phyloP scores from a whole-genome alignment of 2,113 vertebrate species.

The Podilymbus podiceps region DNA sequence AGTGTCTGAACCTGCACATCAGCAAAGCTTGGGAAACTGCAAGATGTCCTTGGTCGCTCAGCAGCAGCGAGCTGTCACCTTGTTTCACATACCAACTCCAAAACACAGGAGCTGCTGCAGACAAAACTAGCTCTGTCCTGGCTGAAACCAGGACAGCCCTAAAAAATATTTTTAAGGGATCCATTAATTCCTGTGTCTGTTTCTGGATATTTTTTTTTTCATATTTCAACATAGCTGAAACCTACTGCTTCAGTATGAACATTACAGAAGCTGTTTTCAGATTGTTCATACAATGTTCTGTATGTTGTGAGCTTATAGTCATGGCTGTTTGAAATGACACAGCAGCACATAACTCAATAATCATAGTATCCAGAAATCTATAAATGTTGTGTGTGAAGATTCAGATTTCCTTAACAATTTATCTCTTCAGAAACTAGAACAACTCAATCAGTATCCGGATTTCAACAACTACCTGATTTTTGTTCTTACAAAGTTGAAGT shows the following conservation, averaged over 20 bases:
- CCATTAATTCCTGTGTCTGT: not conserved
- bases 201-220: not conserved
- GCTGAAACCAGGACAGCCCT: too few relatives aligned
- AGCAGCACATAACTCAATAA: not conserved
- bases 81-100: too few relatives aligned
- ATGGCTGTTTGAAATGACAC: not conserved
- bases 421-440: conserved; percentile 90
- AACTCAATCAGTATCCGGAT: conserved; percentile 96
- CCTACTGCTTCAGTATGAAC: not conserved
- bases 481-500: conserved; percentile 94
- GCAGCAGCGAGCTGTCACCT: too few relatives aligned
- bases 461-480: conserved; percentile 99
- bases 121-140: too few relatives aligned
- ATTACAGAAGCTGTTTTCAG: not conserved
- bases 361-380: not conserved
- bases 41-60: too few relatives aligned
- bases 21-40: too few relatives aligned
- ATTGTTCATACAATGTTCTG: not conserved
- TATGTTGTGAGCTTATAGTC: not conserved
- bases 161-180: not conserved
- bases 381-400: not conserved
- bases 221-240: not conserved
- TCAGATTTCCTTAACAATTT: conserved; percentile 78
- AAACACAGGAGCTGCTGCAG: too few relatives aligned
- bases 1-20: too few relatives aligned